A percentile compares a stretch with the other conserved stretches of the same genome.
phyloP scores from a whole-genome alignment of 1,140 invertebrate species.

The Pseudomyrmex gracilis region DNA sequence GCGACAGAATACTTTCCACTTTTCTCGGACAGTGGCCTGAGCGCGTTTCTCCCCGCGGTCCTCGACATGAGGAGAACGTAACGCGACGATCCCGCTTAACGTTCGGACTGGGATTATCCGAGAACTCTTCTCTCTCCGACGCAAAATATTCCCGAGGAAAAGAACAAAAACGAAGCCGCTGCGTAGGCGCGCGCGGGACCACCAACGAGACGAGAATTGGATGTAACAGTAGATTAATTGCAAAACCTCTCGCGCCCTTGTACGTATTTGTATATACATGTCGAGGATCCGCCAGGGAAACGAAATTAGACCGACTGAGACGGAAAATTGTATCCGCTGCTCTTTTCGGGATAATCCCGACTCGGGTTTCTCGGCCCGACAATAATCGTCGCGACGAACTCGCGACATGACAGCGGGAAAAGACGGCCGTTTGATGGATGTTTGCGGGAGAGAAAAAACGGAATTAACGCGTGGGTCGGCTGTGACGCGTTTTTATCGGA shows the following conservation, averaged over 20 bases:
- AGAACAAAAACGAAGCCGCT: not conserved
- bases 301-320: constrained; percentile 18
- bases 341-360: not conserved
- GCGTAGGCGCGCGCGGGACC: constrained; percentile 15
- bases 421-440: constrained; percentile 10
- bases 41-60: constrained; percentile 6
- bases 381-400: constrained; percentile 2
- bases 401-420: constrained; percentile 11
- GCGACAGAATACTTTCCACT: constrained; percentile 13
- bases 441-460: no score
- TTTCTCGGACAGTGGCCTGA: constrained; percentile 2
- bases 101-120: constrained; percentile 52
- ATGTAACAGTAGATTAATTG: constrained; percentile 48
- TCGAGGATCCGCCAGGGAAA: not conserved
- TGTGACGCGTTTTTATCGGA: not conserved
- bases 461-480: not conserved
- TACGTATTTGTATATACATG: not conserved
- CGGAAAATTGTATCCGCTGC: constrained; percentile 19
- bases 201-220: constrained; percentile 29
- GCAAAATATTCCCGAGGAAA: constrained; percentile 46
- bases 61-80: constrained; percentile 15
- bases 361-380: not conserved
- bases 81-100: constrained; percentile 32
- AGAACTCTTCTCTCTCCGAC: not conserved
- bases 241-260: constrained; percentile 17